Evolutionary conservation across 1,140 invertebrate genomes (phyloP).

Genomic region (Popillia japonica): DNA sequence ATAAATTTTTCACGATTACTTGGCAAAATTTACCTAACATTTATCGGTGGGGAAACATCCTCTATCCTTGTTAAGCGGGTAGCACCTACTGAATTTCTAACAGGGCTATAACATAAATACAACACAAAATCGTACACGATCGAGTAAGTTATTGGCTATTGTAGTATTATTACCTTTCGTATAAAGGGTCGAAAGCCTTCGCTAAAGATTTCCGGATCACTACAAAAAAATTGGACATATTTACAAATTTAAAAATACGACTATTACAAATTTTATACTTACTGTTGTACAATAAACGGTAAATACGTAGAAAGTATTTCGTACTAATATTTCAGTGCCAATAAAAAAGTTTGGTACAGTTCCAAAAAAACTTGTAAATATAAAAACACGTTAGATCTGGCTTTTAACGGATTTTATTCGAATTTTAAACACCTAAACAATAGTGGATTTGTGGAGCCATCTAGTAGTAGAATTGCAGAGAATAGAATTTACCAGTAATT

Average conservation of each 20-base stretch:
- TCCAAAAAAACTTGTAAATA: slow-evolving; percentile 20
- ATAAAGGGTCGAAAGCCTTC: neutral
- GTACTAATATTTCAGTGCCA: neutral
- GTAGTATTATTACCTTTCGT: neutral
- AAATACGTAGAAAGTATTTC: neutral
- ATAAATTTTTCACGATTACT: neutral
- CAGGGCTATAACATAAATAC: neutral
- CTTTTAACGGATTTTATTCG: slow-evolving; percentile 2
- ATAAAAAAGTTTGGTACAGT: slow-evolving; percentile 26
- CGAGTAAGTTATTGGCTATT: neutral
- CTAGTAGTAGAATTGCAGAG: neutral
- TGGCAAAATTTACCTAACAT: neutral
- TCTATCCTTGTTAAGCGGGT: neutral
- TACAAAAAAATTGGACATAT: neutral
- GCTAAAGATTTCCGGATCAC: slow-evolving; percentile 3
- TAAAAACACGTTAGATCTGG: neutral
- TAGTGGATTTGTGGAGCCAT: neutral
- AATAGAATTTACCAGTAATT: neutral
- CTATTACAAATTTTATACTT: too few relatives aligned
- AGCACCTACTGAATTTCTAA: neutral
- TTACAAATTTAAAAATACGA: neutral
- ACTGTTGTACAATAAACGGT: neutral
- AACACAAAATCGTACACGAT: neutral
- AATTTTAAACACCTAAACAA: neutral
- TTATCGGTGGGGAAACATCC: neutral